phyloP scores from a whole-genome alignment of 2,113 vertebrate genomes.

The Corythoichthys haematopterus region DNA sequence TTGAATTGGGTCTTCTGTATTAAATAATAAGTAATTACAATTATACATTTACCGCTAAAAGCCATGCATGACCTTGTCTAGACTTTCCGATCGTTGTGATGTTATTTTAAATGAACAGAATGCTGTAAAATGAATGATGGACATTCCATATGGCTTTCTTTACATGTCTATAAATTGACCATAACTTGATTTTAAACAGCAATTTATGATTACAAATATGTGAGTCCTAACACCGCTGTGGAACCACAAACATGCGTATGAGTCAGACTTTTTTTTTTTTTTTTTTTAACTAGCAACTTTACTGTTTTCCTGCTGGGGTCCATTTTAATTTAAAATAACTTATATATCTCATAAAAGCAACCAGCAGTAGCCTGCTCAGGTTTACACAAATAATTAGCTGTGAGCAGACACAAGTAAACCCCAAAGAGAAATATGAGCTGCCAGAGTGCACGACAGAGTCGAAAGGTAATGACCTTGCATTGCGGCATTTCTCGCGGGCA shows the following conservation, averaged over 20 bases:
- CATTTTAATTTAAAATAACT: conserved; percentile 58
- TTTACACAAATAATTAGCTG: conserved; percentile 64
- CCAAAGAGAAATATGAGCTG: conserved; percentile 59
- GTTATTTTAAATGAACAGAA: background rate
- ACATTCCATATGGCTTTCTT: background rate
- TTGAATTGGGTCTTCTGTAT: background rate
- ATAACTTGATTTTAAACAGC: background rate
- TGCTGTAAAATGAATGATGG: conserved; percentile 1
- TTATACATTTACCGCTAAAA: background rate
- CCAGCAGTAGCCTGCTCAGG: conserved; percentile 49
- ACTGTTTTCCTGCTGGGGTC: conserved; percentile 49
- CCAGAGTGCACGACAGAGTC: conserved; percentile 33
- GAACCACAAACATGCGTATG: conserved; percentile 21
- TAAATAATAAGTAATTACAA: background rate
- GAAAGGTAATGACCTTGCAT: conserved; percentile 54
- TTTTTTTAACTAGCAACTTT: conserved; percentile 25
- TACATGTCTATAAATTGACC: background rate
- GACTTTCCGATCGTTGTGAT: background rate
- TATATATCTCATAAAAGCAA: conserved; percentile 56
- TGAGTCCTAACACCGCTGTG: conserved; percentile 28
- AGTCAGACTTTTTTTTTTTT: conserved; percentile 35
- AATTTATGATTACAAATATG: background rate
- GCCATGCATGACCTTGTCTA: background rate
- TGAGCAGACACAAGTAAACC: conserved; percentile 58
- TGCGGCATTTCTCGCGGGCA: conserved; percentile 18